A percentile compares a stretch with the other conserved stretches of the same genome.
These are phyloP conservation scores for Luehdorfia chinensis DNA, from an alignment of 1,140 invertebrate genomes.

Conservation along the genomic window DNA sequence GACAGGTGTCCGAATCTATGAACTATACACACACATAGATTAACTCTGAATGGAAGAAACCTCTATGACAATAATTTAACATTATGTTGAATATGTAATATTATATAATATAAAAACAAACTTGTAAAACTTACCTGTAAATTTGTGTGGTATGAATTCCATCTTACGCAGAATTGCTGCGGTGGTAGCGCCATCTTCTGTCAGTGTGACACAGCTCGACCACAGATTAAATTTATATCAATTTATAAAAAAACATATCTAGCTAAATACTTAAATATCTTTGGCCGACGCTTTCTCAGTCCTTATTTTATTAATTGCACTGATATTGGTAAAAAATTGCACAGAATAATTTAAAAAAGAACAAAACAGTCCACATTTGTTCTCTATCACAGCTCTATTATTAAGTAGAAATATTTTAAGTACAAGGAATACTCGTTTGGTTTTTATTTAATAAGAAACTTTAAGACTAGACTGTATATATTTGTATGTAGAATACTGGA, in stretches of 20 bases:
- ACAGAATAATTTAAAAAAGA: constrained; percentile 21
- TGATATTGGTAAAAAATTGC: constrained; percentile 42
- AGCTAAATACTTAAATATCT: constrained; percentile 35
- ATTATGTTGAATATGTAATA: no score
- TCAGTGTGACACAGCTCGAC: constrained; percentile 14
- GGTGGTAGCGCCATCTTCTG: constrained; percentile 74
- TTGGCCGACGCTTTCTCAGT: constrained; percentile 48
- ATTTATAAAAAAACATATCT: constrained; percentile 25
- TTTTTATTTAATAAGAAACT: constrained; percentile 60
- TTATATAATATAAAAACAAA: no score
- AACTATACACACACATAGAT: no score
- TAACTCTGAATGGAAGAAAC: no score
- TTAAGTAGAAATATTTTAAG: constrained; percentile 41
- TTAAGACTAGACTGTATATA: constrained; percentile 63
- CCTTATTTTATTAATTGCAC: constrained; percentile 29
- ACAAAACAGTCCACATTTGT: constrained; percentile 29
- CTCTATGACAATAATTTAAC: no score
- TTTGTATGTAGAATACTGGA: constrained; percentile 47
- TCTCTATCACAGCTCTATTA: constrained; percentile 55
- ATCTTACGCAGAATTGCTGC: constrained; percentile 89
- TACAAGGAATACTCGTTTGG: constrained; percentile 43
- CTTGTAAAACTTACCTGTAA: constrained; percentile 83
- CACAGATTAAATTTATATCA: constrained; percentile 21
- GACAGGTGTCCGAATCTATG: no score
- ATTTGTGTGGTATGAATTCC: constrained; percentile 93